These are phyloP conservation scores for Gasteruption jaculator DNA, from an alignment of 2,888 invertebrate species.

Conservation along the genomic window DNA sequence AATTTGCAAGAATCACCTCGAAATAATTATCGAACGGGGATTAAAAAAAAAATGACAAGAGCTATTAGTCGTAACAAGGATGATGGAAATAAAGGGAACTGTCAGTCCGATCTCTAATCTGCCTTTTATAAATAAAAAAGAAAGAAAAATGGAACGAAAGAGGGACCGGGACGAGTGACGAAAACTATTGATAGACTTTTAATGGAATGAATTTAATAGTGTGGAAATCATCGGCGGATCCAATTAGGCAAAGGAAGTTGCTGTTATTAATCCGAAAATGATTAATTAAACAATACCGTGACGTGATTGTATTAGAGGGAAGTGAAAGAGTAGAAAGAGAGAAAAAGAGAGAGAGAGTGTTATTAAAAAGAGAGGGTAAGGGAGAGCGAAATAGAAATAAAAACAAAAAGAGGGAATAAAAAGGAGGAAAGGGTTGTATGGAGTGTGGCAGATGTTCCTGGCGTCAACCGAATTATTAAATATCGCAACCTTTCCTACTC, in stretches of 20 bases:
- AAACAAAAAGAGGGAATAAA: too few species aligned
- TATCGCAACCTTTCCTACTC: conserved; percentile 36
- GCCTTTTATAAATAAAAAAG: too few species aligned
- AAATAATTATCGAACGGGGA: too few species aligned
- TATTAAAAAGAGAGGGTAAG: conserved; percentile 6
- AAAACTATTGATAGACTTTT: too few species aligned
- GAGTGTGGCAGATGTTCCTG: conserved; percentile 47
- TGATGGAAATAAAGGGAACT: too few species aligned
- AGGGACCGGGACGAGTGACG: too few species aligned
- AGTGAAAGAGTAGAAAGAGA: not conserved
- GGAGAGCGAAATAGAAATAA: conserved; percentile 16
- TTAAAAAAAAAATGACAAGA: too few species aligned
- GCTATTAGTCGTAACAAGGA: too few species aligned
- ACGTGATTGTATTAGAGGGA: conserved; percentile 13
- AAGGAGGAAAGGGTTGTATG: conserved; percentile 33
- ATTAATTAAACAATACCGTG: conserved; percentile 44
- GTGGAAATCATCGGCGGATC: conserved; percentile 45
- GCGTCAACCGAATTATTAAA: conserved; percentile 47
- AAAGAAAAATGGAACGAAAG: too few species aligned
- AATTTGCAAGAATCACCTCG: too few species aligned
- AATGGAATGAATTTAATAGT: too few species aligned
- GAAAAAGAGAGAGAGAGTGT: conserved; percentile 7
- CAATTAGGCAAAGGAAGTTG: conserved; percentile 43
- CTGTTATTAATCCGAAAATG: conserved; percentile 48
- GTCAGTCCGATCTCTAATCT: too few species aligned